These are phyloP conservation scores for Ceyx cyanopectus DNA, from an alignment of 2,113 vertebrate species.

Conservation along the genomic window DNA sequence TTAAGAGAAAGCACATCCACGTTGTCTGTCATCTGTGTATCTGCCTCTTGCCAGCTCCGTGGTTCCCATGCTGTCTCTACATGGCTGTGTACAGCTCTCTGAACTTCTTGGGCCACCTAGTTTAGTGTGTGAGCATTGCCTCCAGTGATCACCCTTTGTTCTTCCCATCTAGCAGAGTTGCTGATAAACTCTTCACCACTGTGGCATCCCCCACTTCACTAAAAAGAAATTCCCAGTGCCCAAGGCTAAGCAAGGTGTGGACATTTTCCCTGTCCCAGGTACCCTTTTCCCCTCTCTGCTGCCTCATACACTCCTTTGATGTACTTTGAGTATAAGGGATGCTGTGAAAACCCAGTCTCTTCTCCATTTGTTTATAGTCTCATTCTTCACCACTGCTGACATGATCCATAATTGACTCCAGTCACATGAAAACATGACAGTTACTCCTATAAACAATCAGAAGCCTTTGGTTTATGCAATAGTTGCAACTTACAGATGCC, in stretches of 20 bases:
- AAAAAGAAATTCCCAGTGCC: not conserved
- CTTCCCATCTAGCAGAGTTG: not conserved
- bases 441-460: not conserved
- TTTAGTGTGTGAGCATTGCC: not conserved
- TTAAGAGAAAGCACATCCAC: not conserved
- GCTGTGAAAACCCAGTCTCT: not conserved
- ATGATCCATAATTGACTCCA: not conserved
- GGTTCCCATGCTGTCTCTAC: not conserved
- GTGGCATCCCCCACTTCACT: fast-evolving
- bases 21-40: not conserved
- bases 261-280: not conserved
- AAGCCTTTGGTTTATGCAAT: not conserved
- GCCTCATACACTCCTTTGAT: not conserved
- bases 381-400: not conserved
- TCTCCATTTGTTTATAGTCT: not conserved
- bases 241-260: not conserved
- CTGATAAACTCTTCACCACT: not conserved
- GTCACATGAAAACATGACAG: not conserved
- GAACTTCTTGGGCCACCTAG: not conserved
- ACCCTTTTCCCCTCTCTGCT: not conserved
- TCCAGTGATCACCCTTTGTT: not conserved
- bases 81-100: not conserved
- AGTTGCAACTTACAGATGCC: not conserved
- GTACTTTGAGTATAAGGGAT: not conserved
- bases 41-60: not conserved